Percentiles rank a stretch among this genome's conserved stretches.
These are phyloP conservation scores for Gallinago stenura DNA, from an alignment of 2,797 vertebrate species.

Conservation along the genomic window DNA sequence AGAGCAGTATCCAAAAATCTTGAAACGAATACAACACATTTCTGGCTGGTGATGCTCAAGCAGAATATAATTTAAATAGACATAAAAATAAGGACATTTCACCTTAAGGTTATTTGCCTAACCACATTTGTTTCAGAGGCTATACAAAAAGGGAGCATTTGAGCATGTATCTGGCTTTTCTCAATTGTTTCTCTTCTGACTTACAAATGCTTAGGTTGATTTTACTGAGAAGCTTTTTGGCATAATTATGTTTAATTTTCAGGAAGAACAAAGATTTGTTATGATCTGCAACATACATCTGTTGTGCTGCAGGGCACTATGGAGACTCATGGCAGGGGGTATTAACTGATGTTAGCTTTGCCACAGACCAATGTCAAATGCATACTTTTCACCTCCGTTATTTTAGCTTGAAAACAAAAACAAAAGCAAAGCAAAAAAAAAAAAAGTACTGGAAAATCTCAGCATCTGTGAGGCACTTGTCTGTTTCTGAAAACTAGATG, in stretches of 20 bases:
- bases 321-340: neutral
- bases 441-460: neutral
- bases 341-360: neutral
- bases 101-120: neutral
- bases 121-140: neutral
- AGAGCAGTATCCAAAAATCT: slow-evolving; percentile 23
- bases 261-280: neutral
- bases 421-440: neutral
- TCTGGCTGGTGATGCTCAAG: neutral
- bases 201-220: neutral
- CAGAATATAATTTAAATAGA: neutral
- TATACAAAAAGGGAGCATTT: neutral
- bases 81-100: neutral
- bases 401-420: neutral
- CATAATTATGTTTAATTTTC: neutral
- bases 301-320: neutral
- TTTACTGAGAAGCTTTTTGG: neutral
- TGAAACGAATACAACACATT: slow-evolving; percentile 3
- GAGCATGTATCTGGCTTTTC: neutral
- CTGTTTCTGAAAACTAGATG: neutral
- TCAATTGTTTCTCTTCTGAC: neutral
- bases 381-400: neutral
- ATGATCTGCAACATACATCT: neutral
- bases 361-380: neutral
- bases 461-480: neutral